These are phyloP conservation scores for Neodiprion pinetum DNA, from an alignment of 1,140 invertebrate species.

Conservation along the genomic window DNA sequence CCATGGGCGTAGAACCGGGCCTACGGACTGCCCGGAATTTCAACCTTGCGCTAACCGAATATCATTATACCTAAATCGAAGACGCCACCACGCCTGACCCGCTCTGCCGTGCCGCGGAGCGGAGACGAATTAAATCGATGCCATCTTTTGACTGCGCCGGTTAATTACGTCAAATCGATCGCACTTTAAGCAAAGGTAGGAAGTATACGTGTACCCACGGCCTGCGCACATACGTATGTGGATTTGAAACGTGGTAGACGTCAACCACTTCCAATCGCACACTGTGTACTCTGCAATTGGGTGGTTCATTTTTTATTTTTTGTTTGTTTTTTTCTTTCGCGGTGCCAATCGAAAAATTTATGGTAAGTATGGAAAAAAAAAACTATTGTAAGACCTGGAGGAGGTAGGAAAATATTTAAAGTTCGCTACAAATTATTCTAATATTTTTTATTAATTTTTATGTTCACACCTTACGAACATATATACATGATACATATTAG, in stretches of 20 bases:
- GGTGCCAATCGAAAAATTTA: no score
- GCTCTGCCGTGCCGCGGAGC: background rate
- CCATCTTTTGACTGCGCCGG: background rate
- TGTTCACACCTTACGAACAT: no score
- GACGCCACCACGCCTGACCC: slow-evolving; percentile 14
- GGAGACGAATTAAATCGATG: background rate
- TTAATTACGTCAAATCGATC: slow-evolving; percentile 9
- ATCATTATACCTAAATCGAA: slow-evolving; percentile 19
- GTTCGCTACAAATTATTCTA: no score
- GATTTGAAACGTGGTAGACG: background rate
- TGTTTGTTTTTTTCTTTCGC: no score
- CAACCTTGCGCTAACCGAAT: background rate
- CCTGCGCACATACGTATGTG: background rate
- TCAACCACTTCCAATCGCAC: no score
- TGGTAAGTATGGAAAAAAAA: no score
- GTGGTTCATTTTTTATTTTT: no score
- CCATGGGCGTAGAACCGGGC: slow-evolving; percentile 46
- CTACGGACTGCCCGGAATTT: background rate
- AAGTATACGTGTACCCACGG: background rate
- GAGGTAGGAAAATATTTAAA: no score
- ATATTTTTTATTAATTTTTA: no score
- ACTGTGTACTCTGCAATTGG: no score
- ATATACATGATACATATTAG: no score
- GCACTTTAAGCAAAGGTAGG: background rate
- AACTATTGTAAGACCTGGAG: no score